Conservation (phyloP, 2,888 invertebrate species). For the Caenorhabditis drosophilae region DNA sequence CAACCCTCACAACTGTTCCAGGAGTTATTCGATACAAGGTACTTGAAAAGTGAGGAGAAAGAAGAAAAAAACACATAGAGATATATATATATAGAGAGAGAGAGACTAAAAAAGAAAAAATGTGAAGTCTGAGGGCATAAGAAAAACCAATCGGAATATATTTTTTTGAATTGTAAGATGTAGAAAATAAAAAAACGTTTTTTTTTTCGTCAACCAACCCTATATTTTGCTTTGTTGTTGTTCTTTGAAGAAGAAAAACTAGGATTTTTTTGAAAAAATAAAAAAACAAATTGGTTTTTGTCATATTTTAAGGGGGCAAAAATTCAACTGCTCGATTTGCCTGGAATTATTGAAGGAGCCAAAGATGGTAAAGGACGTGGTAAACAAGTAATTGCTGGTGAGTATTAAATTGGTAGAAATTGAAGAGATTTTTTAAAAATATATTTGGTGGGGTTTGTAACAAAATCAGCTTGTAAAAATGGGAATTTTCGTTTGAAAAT, state of each 20-base stretch:
- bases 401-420: no score
- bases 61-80: not conserved
- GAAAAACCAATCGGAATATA: slow-evolving; percentile 1
- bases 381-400: slow-evolving; percentile 78
- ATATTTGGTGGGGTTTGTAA: no score
- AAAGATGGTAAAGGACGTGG: slow-evolving; percentile 87
- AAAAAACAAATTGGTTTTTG: no score
- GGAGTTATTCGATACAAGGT: slow-evolving; percentile 78
- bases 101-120: not conserved
- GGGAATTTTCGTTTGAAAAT: no score
- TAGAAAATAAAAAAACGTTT: not conserved
- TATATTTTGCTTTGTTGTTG: slow-evolving; percentile 1
- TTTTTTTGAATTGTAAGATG: slow-evolving; percentile 1
- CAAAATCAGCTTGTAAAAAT: no score
- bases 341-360: slow-evolving; percentile 99
- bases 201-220: not conserved
- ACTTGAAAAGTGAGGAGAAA: not conserved
- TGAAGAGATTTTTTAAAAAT: slow-evolving; percentile 1
- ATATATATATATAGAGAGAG: not conserved
- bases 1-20: slow-evolving; percentile 97
- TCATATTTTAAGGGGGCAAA: slow-evolving; percentile 85
- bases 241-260: slow-evolving; percentile 1
- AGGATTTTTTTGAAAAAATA: not conserved
- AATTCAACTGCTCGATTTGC: slow-evolving; percentile 93
- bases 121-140: no score